Evolutionary conservation across 1,140 invertebrate species (phyloP).

Genomic region (Teleogryllus occipitalis): DNA sequence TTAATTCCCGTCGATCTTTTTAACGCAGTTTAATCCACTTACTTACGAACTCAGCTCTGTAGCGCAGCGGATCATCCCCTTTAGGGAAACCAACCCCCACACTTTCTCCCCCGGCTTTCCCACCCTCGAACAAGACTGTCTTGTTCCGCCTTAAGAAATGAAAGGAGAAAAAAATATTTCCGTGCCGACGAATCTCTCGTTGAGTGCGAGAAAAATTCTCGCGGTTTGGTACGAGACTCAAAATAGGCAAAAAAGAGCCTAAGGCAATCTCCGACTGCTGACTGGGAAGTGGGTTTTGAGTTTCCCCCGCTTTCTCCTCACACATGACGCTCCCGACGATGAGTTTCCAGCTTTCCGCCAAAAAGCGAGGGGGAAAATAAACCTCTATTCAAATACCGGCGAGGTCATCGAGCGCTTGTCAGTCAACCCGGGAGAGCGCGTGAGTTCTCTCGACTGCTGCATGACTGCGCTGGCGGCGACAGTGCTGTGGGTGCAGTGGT

Average conservation of each 20-base stretch:
- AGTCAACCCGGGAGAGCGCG: background rate
- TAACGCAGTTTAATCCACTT: background rate
- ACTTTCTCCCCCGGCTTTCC: background rate
- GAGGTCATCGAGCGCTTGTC: background rate
- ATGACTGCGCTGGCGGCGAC: no score
- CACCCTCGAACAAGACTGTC: background rate
- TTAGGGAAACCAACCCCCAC: background rate
- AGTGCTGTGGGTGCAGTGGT: no score
- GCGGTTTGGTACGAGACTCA: background rate
- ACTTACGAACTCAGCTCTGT: background rate
- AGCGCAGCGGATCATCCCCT: background rate
- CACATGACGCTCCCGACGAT: background rate
- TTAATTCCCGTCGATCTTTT: background rate
- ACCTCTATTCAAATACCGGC: background rate
- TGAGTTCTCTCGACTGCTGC: no score
- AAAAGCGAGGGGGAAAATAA: background rate
- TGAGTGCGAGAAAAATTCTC: background rate
- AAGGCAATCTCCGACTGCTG: background rate
- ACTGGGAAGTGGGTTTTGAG: background rate
- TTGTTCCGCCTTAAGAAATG: background rate
- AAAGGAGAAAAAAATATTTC: background rate
- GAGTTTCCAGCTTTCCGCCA: background rate
- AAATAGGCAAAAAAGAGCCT: background rate
- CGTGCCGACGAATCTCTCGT: background rate
- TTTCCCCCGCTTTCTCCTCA: background rate